Evolutionary conservation across 2,888 invertebrate species (phyloP).

Genomic region (Lasioglossum leucozonium): DNA sequence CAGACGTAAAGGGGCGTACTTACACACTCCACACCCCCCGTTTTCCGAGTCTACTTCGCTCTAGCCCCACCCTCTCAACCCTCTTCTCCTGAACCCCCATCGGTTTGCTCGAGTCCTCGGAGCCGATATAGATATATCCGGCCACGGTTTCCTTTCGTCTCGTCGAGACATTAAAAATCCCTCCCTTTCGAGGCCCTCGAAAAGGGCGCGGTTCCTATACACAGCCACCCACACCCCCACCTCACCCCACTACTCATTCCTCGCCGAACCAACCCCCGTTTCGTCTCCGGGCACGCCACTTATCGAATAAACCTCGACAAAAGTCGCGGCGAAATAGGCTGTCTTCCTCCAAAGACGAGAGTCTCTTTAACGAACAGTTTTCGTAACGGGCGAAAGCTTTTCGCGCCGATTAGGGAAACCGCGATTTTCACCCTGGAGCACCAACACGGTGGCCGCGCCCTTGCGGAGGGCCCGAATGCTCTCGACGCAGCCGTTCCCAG

Average conservation of each 20-base stretch:
- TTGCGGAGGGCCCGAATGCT: neutral
- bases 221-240: neutral
- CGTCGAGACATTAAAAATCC: constrained; percentile 73
- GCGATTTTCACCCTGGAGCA: constrained; percentile 33
- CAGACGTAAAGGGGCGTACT: constrained; percentile 72
- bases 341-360: constrained; percentile 12
- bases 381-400: constrained; percentile 56
- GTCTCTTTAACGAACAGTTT: constrained; percentile 49
- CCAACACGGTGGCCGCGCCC: neutral
- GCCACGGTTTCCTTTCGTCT: constrained; percentile 65
- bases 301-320: constrained; percentile 70
- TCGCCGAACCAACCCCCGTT: neutral
- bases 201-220: constrained; percentile 54
- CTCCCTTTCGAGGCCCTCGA: constrained; percentile 60
- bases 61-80: constrained; percentile 33
- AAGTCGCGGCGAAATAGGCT: constrained; percentile 58
- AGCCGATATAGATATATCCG: constrained; percentile 68
- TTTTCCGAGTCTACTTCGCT: constrained; percentile 48
- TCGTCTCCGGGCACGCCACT: constrained; percentile 53
- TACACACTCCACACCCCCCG: constrained; percentile 61
- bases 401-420: constrained; percentile 26
- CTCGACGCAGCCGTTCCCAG: neutral
- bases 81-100: constrained; percentile 39
- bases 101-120: constrained; percentile 50
- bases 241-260: neutral